Conservation (phyloP, 2,888 invertebrate species). For the Hyles lineata region DNA sequence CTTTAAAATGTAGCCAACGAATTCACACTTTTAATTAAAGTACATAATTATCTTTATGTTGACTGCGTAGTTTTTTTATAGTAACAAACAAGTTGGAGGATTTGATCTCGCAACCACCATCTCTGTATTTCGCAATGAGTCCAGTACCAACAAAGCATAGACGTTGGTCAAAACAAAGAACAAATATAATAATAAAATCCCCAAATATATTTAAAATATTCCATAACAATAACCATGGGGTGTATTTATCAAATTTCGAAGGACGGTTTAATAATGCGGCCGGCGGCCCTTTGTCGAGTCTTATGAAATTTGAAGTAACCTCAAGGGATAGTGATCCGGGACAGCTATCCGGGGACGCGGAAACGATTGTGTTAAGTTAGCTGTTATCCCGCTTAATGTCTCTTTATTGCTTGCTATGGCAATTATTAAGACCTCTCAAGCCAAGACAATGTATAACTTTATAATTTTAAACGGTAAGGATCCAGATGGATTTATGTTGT, state of each 20-base stretch:
- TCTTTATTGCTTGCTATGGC: not conserved
- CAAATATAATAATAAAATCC: not conserved
- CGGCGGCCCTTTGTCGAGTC: not conserved
- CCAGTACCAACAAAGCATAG: too few species aligned
- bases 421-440: not conserved
- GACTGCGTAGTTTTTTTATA: too few species aligned
- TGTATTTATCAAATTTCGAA: constrained; percentile 2
- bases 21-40: too few species aligned
- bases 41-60: too few species aligned
- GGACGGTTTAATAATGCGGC: not conserved
- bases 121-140: too few species aligned
- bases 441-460: too few species aligned
- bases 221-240: not conserved
- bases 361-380: constrained; percentile 7
- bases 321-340: constrained; percentile 1
- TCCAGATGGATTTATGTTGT: not conserved
- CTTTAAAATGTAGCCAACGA: too few species aligned
- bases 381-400: not conserved
- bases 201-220: not conserved
- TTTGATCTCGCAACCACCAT: too few species aligned
- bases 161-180: too few species aligned
- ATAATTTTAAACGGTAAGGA: not conserved
- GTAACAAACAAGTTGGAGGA: too few species aligned
- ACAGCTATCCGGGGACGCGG: not conserved
- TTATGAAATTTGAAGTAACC: constrained; percentile 11